Conservation (phyloP, 92 coral and sea anemone genomes). For the Anthopleura xanthogrammica region DNA sequence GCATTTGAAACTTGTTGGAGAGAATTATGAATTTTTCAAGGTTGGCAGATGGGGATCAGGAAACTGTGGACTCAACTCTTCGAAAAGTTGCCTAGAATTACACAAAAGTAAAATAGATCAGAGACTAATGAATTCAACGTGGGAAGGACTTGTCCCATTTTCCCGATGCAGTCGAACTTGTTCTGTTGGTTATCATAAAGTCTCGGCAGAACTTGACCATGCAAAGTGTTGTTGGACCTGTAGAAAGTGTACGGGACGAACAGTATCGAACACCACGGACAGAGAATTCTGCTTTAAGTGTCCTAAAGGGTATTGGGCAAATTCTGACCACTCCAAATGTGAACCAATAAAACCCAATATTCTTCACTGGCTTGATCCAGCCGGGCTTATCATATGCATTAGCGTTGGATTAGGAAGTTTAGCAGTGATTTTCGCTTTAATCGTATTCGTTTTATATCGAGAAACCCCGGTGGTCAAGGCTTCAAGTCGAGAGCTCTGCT, state of each 20-base stretch:
- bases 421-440: slow-evolving; percentile 49
- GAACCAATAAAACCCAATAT: slow-evolving; percentile 59
- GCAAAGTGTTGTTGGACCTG: slow-evolving; percentile 95
- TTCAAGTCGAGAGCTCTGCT: slow-evolving; percentile 85
- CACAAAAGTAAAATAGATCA: slow-evolving; percentile 7
- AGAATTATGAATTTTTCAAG: slow-evolving; percentile 57
- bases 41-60: slow-evolving; percentile 70
- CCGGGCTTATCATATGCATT: slow-evolving; percentile 52
- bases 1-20: slow-evolving; percentile 54
- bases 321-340: slow-evolving; percentile 61
- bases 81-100: slow-evolving; percentile 19
- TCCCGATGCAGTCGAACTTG: slow-evolving; percentile 67
- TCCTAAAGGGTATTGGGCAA: slow-evolving; percentile 73
- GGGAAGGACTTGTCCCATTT: slow-evolving; percentile 29
- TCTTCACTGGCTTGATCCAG: slow-evolving; percentile 62
- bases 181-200: slow-evolving; percentile 68
- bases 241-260: slow-evolving; percentile 61
- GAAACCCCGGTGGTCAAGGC: slow-evolving; percentile 88
- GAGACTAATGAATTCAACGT: slow-evolving; percentile 5
- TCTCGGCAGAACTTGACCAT: slow-evolving; percentile 39
- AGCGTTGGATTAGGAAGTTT: slow-evolving; percentile 63
- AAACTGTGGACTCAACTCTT: slow-evolving; percentile 2
- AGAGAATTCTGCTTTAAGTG: slow-evolving; percentile 70
- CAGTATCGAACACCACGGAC: slow-evolving; percentile 53
- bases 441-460: slow-evolving; percentile 61